Conservation (phyloP, 1,140 invertebrate species). For the Patella vulgata region DNA sequence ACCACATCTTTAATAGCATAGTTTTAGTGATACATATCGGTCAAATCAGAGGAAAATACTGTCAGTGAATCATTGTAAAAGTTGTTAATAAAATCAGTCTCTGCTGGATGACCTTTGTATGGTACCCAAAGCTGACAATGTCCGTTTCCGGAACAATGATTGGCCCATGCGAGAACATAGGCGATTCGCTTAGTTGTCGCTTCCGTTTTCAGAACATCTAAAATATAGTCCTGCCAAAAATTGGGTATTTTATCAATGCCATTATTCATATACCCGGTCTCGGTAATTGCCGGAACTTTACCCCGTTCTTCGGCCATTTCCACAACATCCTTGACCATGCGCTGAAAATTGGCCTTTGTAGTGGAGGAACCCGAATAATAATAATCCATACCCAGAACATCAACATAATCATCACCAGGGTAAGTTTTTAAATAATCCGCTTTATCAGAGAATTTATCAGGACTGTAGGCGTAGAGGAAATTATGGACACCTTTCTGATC, state of each 20-base stretch:
- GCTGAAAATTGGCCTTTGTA: not conserved
- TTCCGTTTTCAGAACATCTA: conserved; percentile 10
- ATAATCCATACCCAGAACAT: conserved; percentile 20
- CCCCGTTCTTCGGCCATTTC: conserved; percentile 8
- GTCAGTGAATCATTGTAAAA: not conserved
- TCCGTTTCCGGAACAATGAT: conserved; percentile 4
- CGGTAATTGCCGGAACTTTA: conserved; percentile 21
- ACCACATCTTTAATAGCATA: too few relatives aligned
- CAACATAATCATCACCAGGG: too few relatives aligned
- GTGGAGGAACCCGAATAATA: conserved; percentile 7
- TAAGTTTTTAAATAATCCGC: conserved; percentile 7
- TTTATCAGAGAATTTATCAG: conserved; percentile 9
- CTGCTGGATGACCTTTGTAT: conserved; percentile 15
- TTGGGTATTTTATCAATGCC: conserved; percentile 11
- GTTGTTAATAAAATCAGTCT: not conserved
- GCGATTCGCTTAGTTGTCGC: conserved; percentile 1
- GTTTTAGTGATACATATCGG: too few relatives aligned
- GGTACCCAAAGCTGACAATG: conserved; percentile 10
- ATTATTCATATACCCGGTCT: conserved; percentile 11
- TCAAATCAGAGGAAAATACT: conserved; percentile 2
- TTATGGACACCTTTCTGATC: conserved; percentile 9
- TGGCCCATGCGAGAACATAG: conserved; percentile 20
- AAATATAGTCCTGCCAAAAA: conserved; percentile 18
- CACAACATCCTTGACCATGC: conserved; percentile 5
- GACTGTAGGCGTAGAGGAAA: conserved; percentile 25